Evolutionary conservation across 2,888 invertebrate genomes (phyloP).

Genomic region (Hirtodrosophila duncani): DNA sequence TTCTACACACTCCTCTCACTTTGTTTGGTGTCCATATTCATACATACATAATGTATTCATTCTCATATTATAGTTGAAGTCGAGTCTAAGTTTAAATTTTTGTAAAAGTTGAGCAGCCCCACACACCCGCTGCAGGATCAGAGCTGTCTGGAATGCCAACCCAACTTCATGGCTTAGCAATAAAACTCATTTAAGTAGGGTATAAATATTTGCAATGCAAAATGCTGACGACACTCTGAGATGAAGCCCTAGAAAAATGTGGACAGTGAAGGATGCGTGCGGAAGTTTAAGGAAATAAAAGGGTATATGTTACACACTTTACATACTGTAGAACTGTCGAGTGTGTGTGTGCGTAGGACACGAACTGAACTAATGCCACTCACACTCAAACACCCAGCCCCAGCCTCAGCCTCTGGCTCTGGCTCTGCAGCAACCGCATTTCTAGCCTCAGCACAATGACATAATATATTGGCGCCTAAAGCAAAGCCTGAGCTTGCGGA

Average conservation of each 20-base stretch:
- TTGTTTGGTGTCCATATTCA: too few species aligned
- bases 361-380: conserved; percentile 16
- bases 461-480: conserved; percentile 57
- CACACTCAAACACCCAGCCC: conserved; percentile 17
- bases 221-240: conserved; percentile 30
- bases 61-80: too few species aligned
- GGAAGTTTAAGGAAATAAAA: conserved; percentile 30
- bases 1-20: too few species aligned
- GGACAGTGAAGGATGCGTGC: conserved; percentile 4
- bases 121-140: too few species aligned
- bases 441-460: conserved; percentile 36
- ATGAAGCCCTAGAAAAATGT: conserved; percentile 17
- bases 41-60: too few species aligned
- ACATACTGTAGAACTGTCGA: too few species aligned
- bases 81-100: too few species aligned
- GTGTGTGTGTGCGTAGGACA: conserved; percentile 3
- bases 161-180: conserved; percentile 25
- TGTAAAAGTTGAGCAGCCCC: too few species aligned
- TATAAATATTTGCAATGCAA: conserved; percentile 49
- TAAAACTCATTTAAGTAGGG: conserved; percentile 31
- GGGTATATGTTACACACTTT: conserved; percentile 33
- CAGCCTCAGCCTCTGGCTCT: too few species aligned
- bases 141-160: too few species aligned
- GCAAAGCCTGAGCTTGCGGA: conserved; percentile 29
- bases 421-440: too few species aligned